Evolutionary conservation across 2,113 vertebrate genomes (phyloP), one percentile per base, ranked within the genome.

Genomic region (Ceyx melanurus): DNA sequence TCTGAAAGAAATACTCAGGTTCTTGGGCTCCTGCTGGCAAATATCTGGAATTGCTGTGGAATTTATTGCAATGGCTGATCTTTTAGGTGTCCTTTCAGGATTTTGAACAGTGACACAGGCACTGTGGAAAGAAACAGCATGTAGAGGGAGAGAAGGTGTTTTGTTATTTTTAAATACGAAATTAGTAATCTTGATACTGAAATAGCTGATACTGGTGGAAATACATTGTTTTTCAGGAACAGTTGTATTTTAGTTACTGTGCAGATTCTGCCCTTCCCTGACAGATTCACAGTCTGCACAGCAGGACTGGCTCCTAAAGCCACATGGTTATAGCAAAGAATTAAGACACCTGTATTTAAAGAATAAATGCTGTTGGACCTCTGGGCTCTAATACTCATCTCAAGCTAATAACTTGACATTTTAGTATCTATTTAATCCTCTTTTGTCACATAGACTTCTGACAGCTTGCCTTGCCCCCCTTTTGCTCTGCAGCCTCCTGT

Each of bases 241-340:
- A 53, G 22, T 25, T 0, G 0, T 42, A 19, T 13, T 35, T n/a
- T 2, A 22, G 23, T 20, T 10, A 3, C 11, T 42, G 5, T 45
- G 71, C 5, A 7, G n/a, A 37, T 46, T 31, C n/a, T 51, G 67
- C 22, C 13, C 2, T n/a, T 14, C 60, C 13, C 18, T 45, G 31
- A 0, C 26, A 15, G 61, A 5, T 9, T 4, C 2, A 0, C 31
- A 6, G 42, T 3, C 35, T 13, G 67, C 14, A 13, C 15, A 7
- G 28, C 11, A 3, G 73, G 80, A 67, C 46, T n/a, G 22, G 15
- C 31, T 18, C 26, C 67, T 23, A 8, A 5, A 29, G 48, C 67
- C 31, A 4, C 0, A 0, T 3, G 3, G 4, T 19, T 28, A 42
- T 33, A 26, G 35, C 50, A 2, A 8, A 3, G 26, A 35, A 14